A percentile compares a stretch with the other conserved stretches of the same genome.
phyloP scores from a whole-genome alignment of 92 coral and sea anemone species.

The Parazoanthus swiftii region DNA sequence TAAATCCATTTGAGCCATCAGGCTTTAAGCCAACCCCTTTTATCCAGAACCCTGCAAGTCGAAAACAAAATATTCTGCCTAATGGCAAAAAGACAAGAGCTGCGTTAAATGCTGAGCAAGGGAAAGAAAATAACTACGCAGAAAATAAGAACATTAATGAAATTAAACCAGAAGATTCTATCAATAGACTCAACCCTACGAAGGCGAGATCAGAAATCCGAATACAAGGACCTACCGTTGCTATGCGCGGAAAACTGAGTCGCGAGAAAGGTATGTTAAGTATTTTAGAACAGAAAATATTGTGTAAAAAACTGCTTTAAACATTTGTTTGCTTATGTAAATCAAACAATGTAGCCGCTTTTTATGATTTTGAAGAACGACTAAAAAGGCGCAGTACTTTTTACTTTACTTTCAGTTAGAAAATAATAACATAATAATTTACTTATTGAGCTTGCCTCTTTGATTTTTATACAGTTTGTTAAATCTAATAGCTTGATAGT shows the following conservation, averaged over 20 bases:
- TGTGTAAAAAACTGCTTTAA: neutral
- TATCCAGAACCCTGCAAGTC: constrained; percentile 2
- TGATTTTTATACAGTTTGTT: no score
- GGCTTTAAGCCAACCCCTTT: neutral
- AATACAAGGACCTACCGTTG: neutral
- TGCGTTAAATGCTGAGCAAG: neutral
- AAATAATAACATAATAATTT: no score
- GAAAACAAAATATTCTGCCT: constrained; percentile 16
- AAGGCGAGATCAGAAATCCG: constrained; percentile 49
- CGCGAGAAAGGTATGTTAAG: neutral
- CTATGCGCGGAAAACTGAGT: constrained; percentile 12
- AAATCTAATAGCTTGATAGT: no score
- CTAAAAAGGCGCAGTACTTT: no score
- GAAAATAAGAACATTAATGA: neutral
- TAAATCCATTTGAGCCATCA: neutral
- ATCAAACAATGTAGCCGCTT: neutral
- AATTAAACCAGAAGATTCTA: constrained; percentile 55
- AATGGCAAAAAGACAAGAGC: neutral
- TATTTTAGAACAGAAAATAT: neutral
- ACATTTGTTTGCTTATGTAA: no score
- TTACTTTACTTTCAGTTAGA: no score
- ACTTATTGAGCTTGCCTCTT: no score
- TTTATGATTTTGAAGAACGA: no score
- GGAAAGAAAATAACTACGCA: neutral
- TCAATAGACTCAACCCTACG: constrained; percentile 58